Evolutionary conservation across 2,888 invertebrate genomes (phyloP), one percentile per base, ranked within the genome.

Genomic region (Sinotaia quadrata): DNA sequence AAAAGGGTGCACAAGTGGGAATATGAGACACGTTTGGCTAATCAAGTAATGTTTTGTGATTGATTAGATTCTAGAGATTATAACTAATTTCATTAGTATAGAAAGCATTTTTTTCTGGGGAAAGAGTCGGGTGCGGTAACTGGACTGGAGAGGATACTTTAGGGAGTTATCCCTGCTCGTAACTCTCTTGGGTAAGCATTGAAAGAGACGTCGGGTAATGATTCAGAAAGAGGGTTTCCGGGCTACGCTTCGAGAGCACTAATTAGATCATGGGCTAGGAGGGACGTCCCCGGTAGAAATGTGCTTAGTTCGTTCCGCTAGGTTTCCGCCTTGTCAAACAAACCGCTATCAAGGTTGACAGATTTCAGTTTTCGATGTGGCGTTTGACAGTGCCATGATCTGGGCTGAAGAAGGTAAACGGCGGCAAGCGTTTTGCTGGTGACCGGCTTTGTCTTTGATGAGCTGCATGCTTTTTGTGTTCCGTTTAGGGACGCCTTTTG

Each of bases 21-120:
- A 44, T 47, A 29, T 33, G 24, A 36, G 51, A 10, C 31, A 62
- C 15, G 36, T 51, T 47, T 34, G 21, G 36, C 62, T 51, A 65
- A 65, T 65, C 56, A 56, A 65, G 56, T 65, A 65, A 65, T 56
- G 65, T 56, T 37, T 65, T 65, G 54, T 56, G 65, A 63, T 65
- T 65, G 65, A 65, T 65, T 56, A 44, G 63, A 31, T 63, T 44
- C 63, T 44, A 37, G 54, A 52, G 63, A 63, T 63, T 63, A 63
- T 54, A 63, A 63, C 63, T 63, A 63, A 63, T 63, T 63, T 63
- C 54, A 63, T 63, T 63, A 63, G 36, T 24, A 29, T 12, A 5
- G 54, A 24, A 31, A 54, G 31, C 21, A 31, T n/a, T 54, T 54
- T 54, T 29, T 24, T 24, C 12, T 8, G 47, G 8, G 41, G 41